phyloP scores from a whole-genome alignment of 2,888 invertebrate species.

The Ectropis crepuscularia region DNA sequence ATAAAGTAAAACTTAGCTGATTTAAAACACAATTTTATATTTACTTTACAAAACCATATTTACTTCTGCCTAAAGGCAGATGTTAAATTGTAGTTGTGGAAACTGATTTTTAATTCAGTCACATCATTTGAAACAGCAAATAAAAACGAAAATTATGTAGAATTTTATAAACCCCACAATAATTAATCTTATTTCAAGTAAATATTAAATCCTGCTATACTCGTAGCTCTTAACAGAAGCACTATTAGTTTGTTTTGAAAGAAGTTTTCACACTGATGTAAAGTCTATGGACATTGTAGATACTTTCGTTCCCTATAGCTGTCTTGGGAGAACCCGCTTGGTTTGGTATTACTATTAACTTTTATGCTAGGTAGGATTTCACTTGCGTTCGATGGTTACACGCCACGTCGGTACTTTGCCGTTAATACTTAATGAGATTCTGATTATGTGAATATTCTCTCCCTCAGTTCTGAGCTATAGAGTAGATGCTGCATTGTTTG shows the following conservation, averaged over 20 bases:
- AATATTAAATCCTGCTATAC: no score
- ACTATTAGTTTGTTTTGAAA: not conserved
- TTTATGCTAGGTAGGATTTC: slow-evolving; percentile 53
- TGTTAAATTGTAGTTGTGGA: no score
- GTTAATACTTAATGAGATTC: slow-evolving; percentile 52
- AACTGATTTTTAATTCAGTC: no score
- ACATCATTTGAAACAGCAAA: not conserved
- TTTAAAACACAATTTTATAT: no score
- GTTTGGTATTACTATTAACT: slow-evolving; percentile 49
- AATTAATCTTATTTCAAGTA: no score
- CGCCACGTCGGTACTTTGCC: slow-evolving; percentile 30
- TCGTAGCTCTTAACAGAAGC: not conserved
- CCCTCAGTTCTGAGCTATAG: slow-evolving; percentile 23
- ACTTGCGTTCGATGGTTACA: slow-evolving; percentile 36
- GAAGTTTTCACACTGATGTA: slow-evolving; percentile 15
- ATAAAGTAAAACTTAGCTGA: no score
- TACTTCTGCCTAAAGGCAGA: no score
- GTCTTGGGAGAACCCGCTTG: slow-evolving; percentile 56
- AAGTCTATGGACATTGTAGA: slow-evolving; percentile 6
- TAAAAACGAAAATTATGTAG: not conserved
- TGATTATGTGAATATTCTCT: slow-evolving; percentile 34
- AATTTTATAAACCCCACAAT: no score
- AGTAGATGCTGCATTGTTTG: slow-evolving; percentile 25
- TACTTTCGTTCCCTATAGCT: slow-evolving; percentile 21
- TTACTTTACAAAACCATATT: no score